Evolutionary conservation across 2,888 invertebrate species (phyloP).

Genomic region (Nephrotoma flavescens): DNA sequence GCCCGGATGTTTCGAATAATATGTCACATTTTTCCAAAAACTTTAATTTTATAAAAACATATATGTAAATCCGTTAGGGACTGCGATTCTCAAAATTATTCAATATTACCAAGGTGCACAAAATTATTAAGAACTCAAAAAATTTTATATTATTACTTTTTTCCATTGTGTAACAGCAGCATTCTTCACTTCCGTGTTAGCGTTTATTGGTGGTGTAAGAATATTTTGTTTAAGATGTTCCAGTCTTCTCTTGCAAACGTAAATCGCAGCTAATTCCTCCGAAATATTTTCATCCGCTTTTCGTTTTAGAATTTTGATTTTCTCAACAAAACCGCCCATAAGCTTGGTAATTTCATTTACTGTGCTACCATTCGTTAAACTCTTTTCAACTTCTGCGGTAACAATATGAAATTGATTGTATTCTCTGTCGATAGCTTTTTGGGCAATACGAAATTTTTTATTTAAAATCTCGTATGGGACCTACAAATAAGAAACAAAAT

Average conservation of each 20-base stretch:
- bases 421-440: conserved; percentile 86
- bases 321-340: conserved; percentile 80
- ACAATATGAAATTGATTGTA: conserved; percentile 74
- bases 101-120: too few relatives aligned
- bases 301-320: conserved; percentile 75
- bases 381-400: conserved; percentile 52
- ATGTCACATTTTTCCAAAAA: too few relatives aligned
- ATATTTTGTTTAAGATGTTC: conserved; percentile 60
- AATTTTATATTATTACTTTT: conserved; percentile 16
- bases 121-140: too few relatives aligned
- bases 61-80: too few relatives aligned
- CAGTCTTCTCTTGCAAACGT: conserved; percentile 79
- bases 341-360: conserved; percentile 64
- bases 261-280: conserved; percentile 81
- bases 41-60: too few relatives aligned
- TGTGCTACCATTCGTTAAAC: conserved; percentile 12
- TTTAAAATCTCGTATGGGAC: conserved; percentile 97
- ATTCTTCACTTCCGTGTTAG: conserved; percentile 21
- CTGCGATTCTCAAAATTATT: too few relatives aligned
- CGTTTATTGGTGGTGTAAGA: conserved; percentile 19
- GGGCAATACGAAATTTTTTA: conserved; percentile 90
- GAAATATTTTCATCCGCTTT: conserved; percentile 89
- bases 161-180: conserved; percentile 31
- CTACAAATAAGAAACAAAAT: conserved; percentile 32
- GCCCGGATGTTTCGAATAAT: too few relatives aligned